Conservation (phyloP, 2,888 invertebrate species). For the Agrochola lota region DNA sequence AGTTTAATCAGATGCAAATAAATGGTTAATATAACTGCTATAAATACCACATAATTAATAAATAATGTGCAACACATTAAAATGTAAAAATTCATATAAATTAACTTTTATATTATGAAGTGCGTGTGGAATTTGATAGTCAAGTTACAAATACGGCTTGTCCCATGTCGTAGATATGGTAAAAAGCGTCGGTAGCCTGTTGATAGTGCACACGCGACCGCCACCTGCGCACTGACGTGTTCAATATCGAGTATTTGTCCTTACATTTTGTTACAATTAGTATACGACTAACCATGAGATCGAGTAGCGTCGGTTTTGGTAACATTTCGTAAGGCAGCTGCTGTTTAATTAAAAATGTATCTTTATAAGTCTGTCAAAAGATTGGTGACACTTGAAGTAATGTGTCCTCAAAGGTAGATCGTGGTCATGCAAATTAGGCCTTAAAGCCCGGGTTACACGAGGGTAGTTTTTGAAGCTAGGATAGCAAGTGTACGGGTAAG, state of each 20-base stretch:
- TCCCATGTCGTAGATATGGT: constrained; percentile 68
- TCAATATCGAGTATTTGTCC: constrained; percentile 37
- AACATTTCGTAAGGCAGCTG: constrained; percentile 12
- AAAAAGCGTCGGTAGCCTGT: constrained; percentile 77
- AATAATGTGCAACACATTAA: constrained; percentile 21
- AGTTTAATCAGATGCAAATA: background rate
- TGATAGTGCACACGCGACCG: constrained; percentile 72
- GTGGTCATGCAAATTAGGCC: constrained; percentile 14
- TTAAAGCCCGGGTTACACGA: background rate
- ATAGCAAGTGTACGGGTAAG: background rate
- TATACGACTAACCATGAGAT: constrained; percentile 6
- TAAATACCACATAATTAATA: background rate
- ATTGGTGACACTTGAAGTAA: constrained; percentile 23
- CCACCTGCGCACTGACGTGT: constrained; percentile 49
- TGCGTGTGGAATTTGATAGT: constrained; percentile 53
- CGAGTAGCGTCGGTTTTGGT: background rate
- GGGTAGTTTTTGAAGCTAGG: background rate
- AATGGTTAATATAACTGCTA: background rate
- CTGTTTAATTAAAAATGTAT: constrained; percentile 11
- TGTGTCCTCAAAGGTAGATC: background rate
- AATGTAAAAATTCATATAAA: constrained; percentile 34
- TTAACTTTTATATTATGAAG: constrained; percentile 51
- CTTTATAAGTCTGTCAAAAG: background rate
- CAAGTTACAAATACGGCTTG: constrained; percentile 64
- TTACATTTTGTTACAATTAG: constrained; percentile 43